Evolutionary conservation across 2,113 vertebrate genomes (phyloP).

Genomic region (Plotosus lineatus): DNA sequence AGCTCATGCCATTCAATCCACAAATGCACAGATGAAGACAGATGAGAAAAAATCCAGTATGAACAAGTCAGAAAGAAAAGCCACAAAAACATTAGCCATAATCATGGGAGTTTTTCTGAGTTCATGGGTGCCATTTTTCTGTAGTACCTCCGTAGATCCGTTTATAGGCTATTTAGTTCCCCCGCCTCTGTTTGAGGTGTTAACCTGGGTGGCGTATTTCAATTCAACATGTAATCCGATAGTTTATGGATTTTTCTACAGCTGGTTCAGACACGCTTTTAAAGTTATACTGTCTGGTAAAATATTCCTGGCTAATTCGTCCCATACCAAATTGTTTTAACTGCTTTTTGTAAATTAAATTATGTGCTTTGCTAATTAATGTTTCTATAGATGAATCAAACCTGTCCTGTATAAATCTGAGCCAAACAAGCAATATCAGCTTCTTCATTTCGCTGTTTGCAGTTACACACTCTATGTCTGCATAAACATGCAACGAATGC

Average conservation of each 20-base stretch:
- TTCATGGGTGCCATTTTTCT: slow-evolving; percentile 83
- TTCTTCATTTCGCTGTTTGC: background rate
- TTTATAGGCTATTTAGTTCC: slow-evolving; percentile 72
- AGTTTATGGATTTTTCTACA: slow-evolving; percentile 81
- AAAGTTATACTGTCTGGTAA: slow-evolving; percentile 75
- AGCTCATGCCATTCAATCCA: slow-evolving; percentile 70
- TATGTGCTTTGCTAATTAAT: background rate
- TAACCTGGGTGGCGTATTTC: slow-evolving; percentile 82
- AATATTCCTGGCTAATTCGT: slow-evolving; percentile 74
- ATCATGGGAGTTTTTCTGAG: slow-evolving; percentile 78
- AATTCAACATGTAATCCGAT: slow-evolving; percentile 82
- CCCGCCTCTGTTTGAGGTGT: slow-evolving; percentile 65
- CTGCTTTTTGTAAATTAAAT: background rate
- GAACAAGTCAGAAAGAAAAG: slow-evolving; percentile 72
- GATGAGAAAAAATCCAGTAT: background rate
- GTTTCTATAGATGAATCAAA: background rate
- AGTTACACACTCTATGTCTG: background rate
- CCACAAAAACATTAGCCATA: slow-evolving; percentile 75
- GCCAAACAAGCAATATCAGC: background rate
- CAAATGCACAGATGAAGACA: slow-evolving; percentile 55
- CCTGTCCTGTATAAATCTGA: background rate
- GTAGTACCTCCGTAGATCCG: slow-evolving; percentile 72
- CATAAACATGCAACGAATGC: background rate
- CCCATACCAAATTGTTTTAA: background rate
- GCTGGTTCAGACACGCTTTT: slow-evolving; percentile 80